A percentile compares a stretch with the other conserved stretches of the same genome.
Conservation (phyloP, 2,797 vertebrate species). For the Denticeps clupeoides region DNA sequence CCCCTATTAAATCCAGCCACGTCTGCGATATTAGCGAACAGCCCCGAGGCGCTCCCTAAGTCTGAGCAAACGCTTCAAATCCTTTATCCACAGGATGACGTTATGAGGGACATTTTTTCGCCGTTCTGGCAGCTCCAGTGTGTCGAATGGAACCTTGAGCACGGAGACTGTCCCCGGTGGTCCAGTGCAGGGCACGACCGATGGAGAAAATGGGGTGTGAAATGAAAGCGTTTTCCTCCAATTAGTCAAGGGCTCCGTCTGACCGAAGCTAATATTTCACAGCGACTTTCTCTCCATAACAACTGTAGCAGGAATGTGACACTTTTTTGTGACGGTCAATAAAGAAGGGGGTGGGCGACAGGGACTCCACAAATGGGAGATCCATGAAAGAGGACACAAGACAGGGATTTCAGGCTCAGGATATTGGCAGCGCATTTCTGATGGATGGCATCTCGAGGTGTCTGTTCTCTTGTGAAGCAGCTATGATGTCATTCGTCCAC, state of each 20-base stretch:
- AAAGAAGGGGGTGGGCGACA: neutral
- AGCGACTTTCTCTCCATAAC: constrained; percentile 20
- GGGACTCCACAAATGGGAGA: neutral
- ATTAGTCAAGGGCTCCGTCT: constrained; percentile 21
- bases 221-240: constrained; percentile 10
- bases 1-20: neutral
- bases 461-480: too few species aligned
- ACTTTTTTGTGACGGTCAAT: constrained; percentile 6
- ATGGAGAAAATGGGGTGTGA: constrained; percentile 2
- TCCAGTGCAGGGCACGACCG: neutral
- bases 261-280: constrained; percentile 24
- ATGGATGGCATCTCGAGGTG: too few species aligned
- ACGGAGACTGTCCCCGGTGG: neutral
- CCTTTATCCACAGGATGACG: constrained; percentile 5
- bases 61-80: constrained; percentile 2
- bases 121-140: neutral
- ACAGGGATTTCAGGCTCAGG: too few species aligned
- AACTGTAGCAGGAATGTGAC: constrained; percentile 20
- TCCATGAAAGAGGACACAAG: neutral
- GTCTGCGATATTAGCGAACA: constrained; percentile 1
- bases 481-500: too few species aligned
- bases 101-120: constrained; percentile 1
- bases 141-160: neutral
- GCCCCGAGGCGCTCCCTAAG: neutral
- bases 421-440: too few species aligned